These are phyloP conservation scores for Dipus sagitta DNA, from an alignment of 2,797 vertebrate genomes.

Conservation along the genomic window DNA sequence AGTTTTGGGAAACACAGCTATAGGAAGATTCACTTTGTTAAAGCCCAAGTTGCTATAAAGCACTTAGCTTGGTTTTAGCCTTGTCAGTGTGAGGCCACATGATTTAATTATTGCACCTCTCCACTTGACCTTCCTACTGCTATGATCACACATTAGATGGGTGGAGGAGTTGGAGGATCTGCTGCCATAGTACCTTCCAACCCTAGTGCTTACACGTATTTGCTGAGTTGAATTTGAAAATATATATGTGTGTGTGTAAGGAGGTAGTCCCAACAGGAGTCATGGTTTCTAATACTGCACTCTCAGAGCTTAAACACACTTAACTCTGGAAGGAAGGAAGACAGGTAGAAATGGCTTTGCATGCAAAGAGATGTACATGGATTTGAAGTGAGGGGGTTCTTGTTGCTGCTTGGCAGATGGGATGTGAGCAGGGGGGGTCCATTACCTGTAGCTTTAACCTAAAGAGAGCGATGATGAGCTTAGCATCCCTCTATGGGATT, in stretches of 20 bases:
- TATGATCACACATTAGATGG: neutral
- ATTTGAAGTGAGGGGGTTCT: neutral
- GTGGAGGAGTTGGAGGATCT: neutral
- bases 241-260: neutral
- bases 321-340: neutral
- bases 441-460: fast-evolving
- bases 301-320: neutral
- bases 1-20: neutral
- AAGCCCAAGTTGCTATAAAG: too few relatives aligned
- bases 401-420: neutral
- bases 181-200: neutral
- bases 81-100: neutral
- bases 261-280: too few relatives aligned
- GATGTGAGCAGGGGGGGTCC: neutral
- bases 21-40: too few relatives aligned
- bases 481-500: neutral
- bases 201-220: neutral
- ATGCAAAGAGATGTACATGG: neutral
- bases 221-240: neutral
- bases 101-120: neutral
- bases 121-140: neutral
- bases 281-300: neutral
- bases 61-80: neutral
- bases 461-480: neutral
- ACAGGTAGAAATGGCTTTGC: neutral